Evolutionary conservation across 2,797 vertebrate genomes (phyloP).

Genomic region (Gymnocypris eckloni): DNA sequence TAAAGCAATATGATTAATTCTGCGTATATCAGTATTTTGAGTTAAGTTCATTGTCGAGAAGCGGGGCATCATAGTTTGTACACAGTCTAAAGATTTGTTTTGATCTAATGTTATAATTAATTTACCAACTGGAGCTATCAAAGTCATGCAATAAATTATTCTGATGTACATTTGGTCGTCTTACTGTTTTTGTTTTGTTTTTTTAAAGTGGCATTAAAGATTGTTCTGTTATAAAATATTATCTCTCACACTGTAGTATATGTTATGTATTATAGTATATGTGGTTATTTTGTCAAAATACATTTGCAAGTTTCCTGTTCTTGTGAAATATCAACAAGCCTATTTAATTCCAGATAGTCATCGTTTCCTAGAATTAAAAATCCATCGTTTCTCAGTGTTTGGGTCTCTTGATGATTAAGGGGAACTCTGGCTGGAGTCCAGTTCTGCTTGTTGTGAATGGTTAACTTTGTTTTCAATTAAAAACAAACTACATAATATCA

Average conservation of each 20-base stretch:
- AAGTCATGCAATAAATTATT: conserved; percentile 86
- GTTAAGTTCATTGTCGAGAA: conserved; percentile 48
- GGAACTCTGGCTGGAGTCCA: background rate
- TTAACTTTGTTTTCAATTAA: background rate
- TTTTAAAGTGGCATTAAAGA: background rate
- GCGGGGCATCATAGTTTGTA: conserved; percentile 67
- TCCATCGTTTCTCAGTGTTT: background rate
- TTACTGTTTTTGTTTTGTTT: background rate
- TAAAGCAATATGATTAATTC: conserved; percentile 76
- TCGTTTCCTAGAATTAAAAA: background rate
- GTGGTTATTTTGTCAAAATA: background rate
- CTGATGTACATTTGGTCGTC: conserved; percentile 69
- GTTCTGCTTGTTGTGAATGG: background rate
- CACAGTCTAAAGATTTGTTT: conserved; percentile 77
- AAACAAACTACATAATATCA: background rate
- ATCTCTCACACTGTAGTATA: background rate
- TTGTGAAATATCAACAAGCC: conserved; percentile 12
- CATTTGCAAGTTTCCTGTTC: conserved; percentile 30
- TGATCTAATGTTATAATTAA: conserved; percentile 77
- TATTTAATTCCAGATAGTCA: background rate
- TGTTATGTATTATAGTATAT: conserved; percentile 8
- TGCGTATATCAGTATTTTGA: conserved; percentile 54
- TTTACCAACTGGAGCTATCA: conserved; percentile 71
- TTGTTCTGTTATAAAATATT: no score
- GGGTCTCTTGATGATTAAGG: background rate